Base-by-base conservation (phyloP, 2,113 vertebrate genomes). In the Austrofundulus limnaeus region DNA sequence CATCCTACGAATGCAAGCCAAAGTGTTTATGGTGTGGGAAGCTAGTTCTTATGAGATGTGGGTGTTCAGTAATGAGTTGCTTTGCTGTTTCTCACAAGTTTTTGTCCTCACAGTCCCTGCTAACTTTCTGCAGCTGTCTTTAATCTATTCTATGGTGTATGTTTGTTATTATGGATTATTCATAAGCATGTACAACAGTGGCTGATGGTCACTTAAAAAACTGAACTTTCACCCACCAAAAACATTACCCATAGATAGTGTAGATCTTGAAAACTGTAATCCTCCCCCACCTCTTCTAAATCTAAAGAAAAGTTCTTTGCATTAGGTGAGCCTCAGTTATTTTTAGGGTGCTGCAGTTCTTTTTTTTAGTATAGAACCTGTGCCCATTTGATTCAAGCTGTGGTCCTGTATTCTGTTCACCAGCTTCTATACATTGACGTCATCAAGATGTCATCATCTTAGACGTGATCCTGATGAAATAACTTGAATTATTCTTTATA, bases 1-100 rank as follows among this genome's bases (percentile, higher is more conserved):
- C 20, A 24, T 31, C 61, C 39, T 11, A 0, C 14, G 2, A 45
- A 19, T 4, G 8, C 3, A 11, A 42, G 14, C 34, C 55, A 8
- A 56, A 31, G 42, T 45, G 46, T 62, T 72, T n/a, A 20, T 8
- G 34, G 51, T 13, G 54, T 74, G 66, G 66, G 62, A 56, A 43
- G 49, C 58, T 57, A 65, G 14, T 5, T 12, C 31, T 42, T 50
- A 28, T 45, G 51, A 72, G 60, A 42, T 34, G 31, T 34, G 10
- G 31, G 31, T 34, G 41, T 20, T 21, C 47, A 71, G 61, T 42
- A 45, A 60, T 58, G 70, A 61, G 48, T 43, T 53, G 23, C 14
- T 20, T 7, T 47, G n/a, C 19, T 48, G 46, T 20, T 5, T 48
- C 20, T 23, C 46, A 48, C 46, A 48, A 11, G 11, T n/a, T 34